phyloP scores from a whole-genome alignment of 1,140 invertebrate species.

The Neodiprion virginianus region DNA sequence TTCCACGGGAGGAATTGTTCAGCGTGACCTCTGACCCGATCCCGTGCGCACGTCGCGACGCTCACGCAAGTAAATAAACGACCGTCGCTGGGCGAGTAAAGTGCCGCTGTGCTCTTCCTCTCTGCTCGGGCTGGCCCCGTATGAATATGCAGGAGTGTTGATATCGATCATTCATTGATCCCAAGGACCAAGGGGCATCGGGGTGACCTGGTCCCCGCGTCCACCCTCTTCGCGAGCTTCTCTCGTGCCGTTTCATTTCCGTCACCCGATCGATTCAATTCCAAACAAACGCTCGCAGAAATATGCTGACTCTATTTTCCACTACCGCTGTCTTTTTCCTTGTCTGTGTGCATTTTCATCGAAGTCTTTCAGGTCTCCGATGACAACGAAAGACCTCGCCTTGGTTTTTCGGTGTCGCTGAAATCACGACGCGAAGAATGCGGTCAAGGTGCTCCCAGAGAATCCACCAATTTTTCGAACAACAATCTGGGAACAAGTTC shows the following conservation, averaged over 20 bases:
- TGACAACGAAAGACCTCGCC: too few species aligned
- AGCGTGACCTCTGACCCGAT: conserved; percentile 55
- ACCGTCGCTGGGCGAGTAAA: conserved; percentile 26
- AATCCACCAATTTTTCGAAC: too few species aligned
- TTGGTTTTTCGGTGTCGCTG: too few species aligned
- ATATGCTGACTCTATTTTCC: too few species aligned
- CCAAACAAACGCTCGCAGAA: too few species aligned
- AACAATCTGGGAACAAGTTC: too few species aligned
- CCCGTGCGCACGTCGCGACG: conserved; percentile 49
- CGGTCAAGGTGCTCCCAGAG: too few species aligned
- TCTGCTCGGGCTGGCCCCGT: conserved; percentile 20
- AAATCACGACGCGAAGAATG: too few species aligned
- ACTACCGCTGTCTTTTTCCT: too few species aligned
- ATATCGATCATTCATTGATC: conserved; percentile 50
- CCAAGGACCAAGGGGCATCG: conserved; percentile 39
- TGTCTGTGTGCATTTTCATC: too few species aligned
- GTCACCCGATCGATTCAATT: background rate
- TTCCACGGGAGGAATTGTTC: conserved; percentile 61
- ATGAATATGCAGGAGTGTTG: conserved; percentile 51
- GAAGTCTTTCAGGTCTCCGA: too few species aligned
- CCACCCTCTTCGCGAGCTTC: background rate
- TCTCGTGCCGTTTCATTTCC: background rate
- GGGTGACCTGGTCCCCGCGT: conserved; percentile 32
- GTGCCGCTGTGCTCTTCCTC: conserved; percentile 22
- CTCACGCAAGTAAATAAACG: conserved; percentile 48